Evolutionary conservation across 2,888 invertebrate genomes (phyloP).

Genomic region (Lithophane socia): DNA sequence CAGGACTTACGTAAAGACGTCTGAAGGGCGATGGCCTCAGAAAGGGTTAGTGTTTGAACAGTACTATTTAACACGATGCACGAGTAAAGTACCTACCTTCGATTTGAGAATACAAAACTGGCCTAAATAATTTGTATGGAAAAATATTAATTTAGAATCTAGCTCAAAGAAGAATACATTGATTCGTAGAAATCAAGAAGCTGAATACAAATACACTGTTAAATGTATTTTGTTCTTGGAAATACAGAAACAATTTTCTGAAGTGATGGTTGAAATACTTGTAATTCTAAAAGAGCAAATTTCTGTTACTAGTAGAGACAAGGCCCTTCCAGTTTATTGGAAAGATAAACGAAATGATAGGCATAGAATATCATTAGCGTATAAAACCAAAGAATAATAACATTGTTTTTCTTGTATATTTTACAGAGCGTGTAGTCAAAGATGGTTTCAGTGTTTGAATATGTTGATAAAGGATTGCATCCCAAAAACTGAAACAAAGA

Average conservation of each 20-base stretch:
- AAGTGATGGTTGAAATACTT: constrained; percentile 7
- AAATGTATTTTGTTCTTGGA: constrained; percentile 14
- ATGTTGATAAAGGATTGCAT: background rate
- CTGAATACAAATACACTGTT: background rate
- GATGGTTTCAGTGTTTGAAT: background rate
- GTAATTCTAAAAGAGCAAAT: constrained; percentile 23
- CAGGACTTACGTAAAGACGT: constrained; percentile 38
- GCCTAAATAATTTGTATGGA: background rate
- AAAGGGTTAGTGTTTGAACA: constrained; percentile 38
- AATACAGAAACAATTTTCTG: constrained; percentile 7
- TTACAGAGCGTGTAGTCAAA: background rate
- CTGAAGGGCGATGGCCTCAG: constrained; percentile 18
- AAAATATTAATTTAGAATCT: background rate
- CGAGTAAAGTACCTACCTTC: background rate
- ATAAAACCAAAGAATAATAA: constrained; percentile 4
- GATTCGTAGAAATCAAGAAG: background rate
- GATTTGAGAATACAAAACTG: background rate
- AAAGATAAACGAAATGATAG: constrained; percentile 30
- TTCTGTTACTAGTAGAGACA: constrained; percentile 1
- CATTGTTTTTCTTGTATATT: constrained; percentile 14
- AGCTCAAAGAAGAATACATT: background rate
- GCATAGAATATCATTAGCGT: constrained; percentile 6
- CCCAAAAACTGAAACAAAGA: background rate
- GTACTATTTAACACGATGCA: constrained; percentile 1
- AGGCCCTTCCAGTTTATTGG: constrained; percentile 18